Evolutionary conservation across 37 sponge, comb jelly and placozoan genomes (phyloP), one percentile per base, ranked within the genome.

Genomic region (Spongia lamella): DNA sequence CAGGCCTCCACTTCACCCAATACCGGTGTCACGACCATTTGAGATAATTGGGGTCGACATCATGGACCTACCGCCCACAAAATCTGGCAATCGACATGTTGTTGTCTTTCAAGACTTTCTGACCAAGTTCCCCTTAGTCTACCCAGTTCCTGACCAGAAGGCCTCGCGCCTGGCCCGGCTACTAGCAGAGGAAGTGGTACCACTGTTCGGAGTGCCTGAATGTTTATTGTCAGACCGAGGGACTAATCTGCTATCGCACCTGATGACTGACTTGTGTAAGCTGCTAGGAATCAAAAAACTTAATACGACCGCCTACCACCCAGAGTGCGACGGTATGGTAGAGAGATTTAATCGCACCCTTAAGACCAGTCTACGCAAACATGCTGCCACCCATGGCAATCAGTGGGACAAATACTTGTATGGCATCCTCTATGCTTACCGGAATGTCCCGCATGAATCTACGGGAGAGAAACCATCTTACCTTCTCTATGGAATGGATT

Each of bases 21-120:
- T 87, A 33, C 77, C 82, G 24, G 82, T 87, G 16, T 25, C 49
- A 13, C 53, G 57, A n/a, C 77, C 77, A 22, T 87, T 87, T 54
- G 71, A 86, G 72, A 79, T 86, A 32, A 20, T 87, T 15, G 80
- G 80, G 27, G n/a, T n/a, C n/a, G n/a, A n/a, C n/a, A n/a, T n/a
- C n/a, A n/a, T n/a, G 80, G 78, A 84, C 17, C 31, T 84, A 17
- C 84, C 84, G 0, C 52, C 32, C 13, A 84, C 78, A 7, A 38
- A 49, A 1, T 3, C 17, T 2, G 86, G 52, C 9, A 73, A 79
- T 56, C 5, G 40, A 11, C 57, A 85, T 63, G 86, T 72, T 22
- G 17, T 79, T 11, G 74, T 85, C 5, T 85, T 85, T 30, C 86
- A 85, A 52, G 86, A 85, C 50, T 85, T 79, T 31, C 58, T 85